Conservation (phyloP, 2,113 vertebrate genomes). For the Antechinus flavipes region DNA sequence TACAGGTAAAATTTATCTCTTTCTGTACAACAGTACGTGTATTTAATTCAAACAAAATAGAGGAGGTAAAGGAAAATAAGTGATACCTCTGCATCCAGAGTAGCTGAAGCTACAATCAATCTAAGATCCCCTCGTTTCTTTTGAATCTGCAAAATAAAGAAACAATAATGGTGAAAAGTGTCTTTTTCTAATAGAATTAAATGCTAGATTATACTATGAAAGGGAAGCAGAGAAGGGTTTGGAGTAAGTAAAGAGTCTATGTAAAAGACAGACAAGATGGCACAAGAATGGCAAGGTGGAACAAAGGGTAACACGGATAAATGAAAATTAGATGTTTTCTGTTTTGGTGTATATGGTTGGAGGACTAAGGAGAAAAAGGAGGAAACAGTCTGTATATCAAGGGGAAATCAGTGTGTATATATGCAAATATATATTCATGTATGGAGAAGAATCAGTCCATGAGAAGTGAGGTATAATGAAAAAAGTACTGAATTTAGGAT, state of each 20-base stretch:
- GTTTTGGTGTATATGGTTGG: background rate
- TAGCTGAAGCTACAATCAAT: constrained; percentile 96
- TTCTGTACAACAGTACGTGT: background rate
- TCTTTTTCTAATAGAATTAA: background rate
- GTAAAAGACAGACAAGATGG: background rate
- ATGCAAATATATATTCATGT: background rate
- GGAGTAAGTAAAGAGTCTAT: background rate
- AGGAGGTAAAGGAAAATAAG: background rate
- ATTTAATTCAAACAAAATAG: background rate
- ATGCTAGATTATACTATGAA: background rate
- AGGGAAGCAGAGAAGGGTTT: background rate
- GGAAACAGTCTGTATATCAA: background rate
- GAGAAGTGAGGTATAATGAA: background rate
- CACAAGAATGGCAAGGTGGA: background rate
- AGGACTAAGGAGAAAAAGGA: background rate
- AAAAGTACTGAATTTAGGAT: background rate
- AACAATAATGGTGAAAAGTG: background rate
- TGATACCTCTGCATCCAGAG: constrained; percentile 97
- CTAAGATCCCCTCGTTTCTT: constrained; percentile 96
- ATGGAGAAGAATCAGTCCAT: background rate
- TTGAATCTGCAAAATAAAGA: constrained; percentile 90
- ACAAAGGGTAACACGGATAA: background rate
- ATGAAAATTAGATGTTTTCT: background rate
- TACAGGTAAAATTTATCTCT: constrained; percentile 22
- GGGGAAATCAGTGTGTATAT: background rate